These are phyloP conservation scores for Amphilophus citrinellus DNA, from an alignment of 2,113 vertebrate genomes.

Conservation along the genomic window DNA sequence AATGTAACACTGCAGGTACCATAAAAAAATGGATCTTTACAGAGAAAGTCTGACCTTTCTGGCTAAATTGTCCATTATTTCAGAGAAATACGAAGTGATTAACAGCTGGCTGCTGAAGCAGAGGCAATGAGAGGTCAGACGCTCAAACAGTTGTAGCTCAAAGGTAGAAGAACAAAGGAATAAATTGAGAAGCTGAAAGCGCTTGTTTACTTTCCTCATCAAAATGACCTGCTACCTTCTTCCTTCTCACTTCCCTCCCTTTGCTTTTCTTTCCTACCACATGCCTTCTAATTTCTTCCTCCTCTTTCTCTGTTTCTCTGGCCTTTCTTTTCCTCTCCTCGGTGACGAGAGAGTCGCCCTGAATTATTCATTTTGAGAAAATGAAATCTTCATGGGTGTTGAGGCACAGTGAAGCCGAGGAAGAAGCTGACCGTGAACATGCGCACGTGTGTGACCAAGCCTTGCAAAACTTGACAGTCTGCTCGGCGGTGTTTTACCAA, in stretches of 20 bases:
- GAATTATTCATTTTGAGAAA: conserved; percentile 82
- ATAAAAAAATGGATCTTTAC: conserved; percentile 19
- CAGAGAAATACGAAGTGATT: conserved; percentile 53
- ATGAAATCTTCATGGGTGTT: conserved; percentile 75
- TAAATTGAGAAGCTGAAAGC: conserved; percentile 24
- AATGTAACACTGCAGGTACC: neutral
- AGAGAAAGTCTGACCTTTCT: conserved; percentile 32
- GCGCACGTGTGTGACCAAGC: conserved; percentile 6
- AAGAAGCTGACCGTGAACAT: conserved; percentile 47
- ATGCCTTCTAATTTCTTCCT: neutral
- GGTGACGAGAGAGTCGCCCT: conserved; percentile 49
- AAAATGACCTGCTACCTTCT: neutral
- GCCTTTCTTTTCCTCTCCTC: neutral
- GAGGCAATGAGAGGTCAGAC: conserved; percentile 39
- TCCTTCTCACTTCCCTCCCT: too few species aligned
- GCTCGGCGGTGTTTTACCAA: conserved; percentile 37
- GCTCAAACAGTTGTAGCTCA: conserved; percentile 37
- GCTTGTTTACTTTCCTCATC: neutral
- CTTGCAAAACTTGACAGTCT: conserved; percentile 44
- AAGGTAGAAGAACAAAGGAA: conserved; percentile 11
- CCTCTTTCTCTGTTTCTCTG: neutral
- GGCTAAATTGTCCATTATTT: conserved; percentile 39
- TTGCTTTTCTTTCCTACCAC: neutral
- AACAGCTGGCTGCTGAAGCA: conserved; percentile 32
- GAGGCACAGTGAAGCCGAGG: conserved; percentile 41